These are phyloP conservation scores for Drosophila affinis DNA, from an alignment of 2,888 invertebrate species.

Conservation along the genomic window DNA sequence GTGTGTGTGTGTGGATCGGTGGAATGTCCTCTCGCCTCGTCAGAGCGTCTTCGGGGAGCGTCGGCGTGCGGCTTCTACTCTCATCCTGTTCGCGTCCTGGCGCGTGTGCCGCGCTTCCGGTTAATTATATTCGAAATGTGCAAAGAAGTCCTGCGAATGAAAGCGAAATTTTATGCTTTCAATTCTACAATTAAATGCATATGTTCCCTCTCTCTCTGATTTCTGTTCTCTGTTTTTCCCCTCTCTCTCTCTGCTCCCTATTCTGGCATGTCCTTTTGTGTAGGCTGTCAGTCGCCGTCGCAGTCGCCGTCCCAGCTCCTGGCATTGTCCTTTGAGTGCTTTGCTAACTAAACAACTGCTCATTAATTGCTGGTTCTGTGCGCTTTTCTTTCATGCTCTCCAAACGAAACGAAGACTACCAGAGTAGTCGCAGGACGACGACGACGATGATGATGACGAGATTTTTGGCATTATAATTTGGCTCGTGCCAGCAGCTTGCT, in stretches of 20 bases:
- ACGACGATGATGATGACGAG: slow-evolving; percentile 6
- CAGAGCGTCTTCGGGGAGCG: slow-evolving; percentile 9
- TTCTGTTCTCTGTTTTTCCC: slow-evolving; percentile 1
- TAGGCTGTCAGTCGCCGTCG: slow-evolving; percentile 66
- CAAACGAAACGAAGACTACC: slow-evolving; percentile 13
- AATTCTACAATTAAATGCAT: slow-evolving; percentile 71
- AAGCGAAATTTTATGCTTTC: slow-evolving; percentile 79
- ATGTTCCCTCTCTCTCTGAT: slow-evolving; percentile 50
- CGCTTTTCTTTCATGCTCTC: slow-evolving; percentile 53
- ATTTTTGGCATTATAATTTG: slow-evolving; percentile 61
- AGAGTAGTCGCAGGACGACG: background rate
- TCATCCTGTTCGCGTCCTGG: slow-evolving; percentile 63
- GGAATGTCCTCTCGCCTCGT: slow-evolving; percentile 9
- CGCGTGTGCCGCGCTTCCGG: slow-evolving; percentile 84
- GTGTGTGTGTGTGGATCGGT: slow-evolving; percentile 22
- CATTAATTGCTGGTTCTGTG: slow-evolving; percentile 71
- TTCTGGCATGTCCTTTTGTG: slow-evolving; percentile 39
- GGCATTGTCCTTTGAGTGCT: slow-evolving; percentile 44
- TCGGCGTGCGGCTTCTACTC: slow-evolving; percentile 50
- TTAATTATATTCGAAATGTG: slow-evolving; percentile 82
- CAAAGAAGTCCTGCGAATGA: slow-evolving; percentile 70
- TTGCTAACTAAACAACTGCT: slow-evolving; percentile 67
- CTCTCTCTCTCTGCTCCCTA: slow-evolving; percentile 23
- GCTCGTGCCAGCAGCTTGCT: slow-evolving; percentile 70
- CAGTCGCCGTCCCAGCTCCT: slow-evolving; percentile 53